These are phyloP conservation scores for Zeugodacus cucurbitae DNA, from an alignment of 1,140 invertebrate genomes.

Conservation along the genomic window DNA sequence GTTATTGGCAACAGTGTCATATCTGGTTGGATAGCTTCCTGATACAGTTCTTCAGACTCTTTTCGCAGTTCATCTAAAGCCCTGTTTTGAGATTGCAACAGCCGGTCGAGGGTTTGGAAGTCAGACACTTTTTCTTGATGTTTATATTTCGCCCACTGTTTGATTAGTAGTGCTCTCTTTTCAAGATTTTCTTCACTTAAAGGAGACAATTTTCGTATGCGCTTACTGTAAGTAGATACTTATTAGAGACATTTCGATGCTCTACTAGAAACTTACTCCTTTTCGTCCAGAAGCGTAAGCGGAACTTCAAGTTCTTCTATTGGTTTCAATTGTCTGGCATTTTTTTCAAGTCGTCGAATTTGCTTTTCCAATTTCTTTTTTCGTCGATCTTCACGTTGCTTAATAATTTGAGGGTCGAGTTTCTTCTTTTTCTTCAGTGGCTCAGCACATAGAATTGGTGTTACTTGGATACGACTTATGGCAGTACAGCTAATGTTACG, in stretches of 20 bases:
- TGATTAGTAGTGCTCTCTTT: conserved; percentile 71
- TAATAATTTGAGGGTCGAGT: conserved; percentile 82
- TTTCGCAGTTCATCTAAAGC: conserved; percentile 80
- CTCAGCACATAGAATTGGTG: conserved; percentile 70
- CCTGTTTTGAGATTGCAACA: conserved; percentile 76
- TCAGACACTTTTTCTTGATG: conserved; percentile 72
- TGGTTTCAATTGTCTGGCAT: conserved; percentile 82
- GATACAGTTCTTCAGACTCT: conserved; percentile 85
- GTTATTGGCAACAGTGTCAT: conserved; percentile 74
- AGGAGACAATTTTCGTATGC: conserved; percentile 67
- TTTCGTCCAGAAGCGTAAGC: conserved; percentile 68
- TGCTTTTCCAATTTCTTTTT: conserved; percentile 85
- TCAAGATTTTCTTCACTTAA: conserved; percentile 69
- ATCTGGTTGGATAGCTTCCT: conserved; percentile 84
- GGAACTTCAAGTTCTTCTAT: conserved; percentile 83
- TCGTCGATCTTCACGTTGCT: conserved; percentile 81
- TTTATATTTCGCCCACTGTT: conserved; percentile 81
- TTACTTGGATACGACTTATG: conserved; percentile 49
- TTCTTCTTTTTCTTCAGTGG: conserved; percentile 90
- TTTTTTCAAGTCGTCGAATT: conserved; percentile 82
- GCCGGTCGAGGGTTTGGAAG: conserved; percentile 74
- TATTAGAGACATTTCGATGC: not conserved
- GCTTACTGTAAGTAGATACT: conserved; percentile 65
- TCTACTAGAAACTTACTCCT: conserved; percentile 13
- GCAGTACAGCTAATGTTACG: not conserved